A percentile compares a stretch with the other conserved stretches of the same genome.
Conservation (phyloP, 2,888 invertebrate species). For the Falcaria lacertinaria region DNA sequence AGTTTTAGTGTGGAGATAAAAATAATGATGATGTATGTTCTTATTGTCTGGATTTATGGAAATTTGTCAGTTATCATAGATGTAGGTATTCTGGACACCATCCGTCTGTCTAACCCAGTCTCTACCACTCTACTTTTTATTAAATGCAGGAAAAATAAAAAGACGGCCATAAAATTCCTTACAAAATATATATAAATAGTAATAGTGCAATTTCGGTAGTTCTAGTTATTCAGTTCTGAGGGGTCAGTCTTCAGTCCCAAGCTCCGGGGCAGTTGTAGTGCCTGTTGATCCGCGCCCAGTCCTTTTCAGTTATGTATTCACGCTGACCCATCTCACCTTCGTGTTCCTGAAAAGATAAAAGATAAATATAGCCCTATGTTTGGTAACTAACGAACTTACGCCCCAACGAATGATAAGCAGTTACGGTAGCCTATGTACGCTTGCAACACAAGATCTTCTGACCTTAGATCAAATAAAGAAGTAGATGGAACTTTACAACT, state of each 20-base stretch:
- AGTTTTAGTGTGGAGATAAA: too few species aligned
- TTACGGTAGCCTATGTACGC: not conserved
- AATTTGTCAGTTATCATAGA: too few species aligned
- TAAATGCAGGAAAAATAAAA: too few species aligned
- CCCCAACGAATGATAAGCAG: not conserved
- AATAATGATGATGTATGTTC: too few species aligned
- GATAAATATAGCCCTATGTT: not conserved
- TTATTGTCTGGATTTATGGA: too few species aligned
- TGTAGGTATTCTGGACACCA: too few species aligned
- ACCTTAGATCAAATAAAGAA: too few species aligned
- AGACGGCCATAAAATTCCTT: not conserved
- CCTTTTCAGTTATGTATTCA: slow-evolving; percentile 63
- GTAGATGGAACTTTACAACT: too few species aligned
- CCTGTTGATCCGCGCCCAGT: slow-evolving; percentile 69
- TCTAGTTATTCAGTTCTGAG: not conserved
- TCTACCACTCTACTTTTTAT: too few species aligned
- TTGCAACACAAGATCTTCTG: too few species aligned
- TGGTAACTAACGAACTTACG: not conserved
- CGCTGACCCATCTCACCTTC: slow-evolving; percentile 72
- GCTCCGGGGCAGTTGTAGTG: slow-evolving; percentile 72
- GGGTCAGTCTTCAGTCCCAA: slow-evolving; percentile 39
- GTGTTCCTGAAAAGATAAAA: slow-evolving; percentile 45
- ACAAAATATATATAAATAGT: not conserved
- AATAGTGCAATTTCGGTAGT: not conserved
- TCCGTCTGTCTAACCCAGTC: too few species aligned